Percentiles rank a stretch among this genome's conserved stretches.
Conservation (phyloP, 1,140 invertebrate genomes). For the Ylistrum balloti region DNA sequence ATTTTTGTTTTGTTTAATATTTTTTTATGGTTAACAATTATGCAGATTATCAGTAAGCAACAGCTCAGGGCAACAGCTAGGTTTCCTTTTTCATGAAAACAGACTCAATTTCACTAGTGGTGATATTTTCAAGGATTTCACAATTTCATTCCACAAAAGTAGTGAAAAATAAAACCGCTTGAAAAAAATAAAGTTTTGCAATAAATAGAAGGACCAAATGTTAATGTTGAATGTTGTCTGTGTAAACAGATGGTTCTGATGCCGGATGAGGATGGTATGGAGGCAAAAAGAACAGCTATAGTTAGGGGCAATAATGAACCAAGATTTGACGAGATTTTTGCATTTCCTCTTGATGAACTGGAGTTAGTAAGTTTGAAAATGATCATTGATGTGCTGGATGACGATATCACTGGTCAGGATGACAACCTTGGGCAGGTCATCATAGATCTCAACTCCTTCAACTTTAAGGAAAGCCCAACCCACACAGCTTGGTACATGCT, state of each 20-base stretch:
- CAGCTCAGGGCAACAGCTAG: no score
- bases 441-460: constrained; percentile 67
- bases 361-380: constrained; percentile 65
- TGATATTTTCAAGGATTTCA: no score
- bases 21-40: no score
- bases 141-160: no score
- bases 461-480: constrained; percentile 68
- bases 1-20: no score
- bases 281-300: constrained; percentile 69
- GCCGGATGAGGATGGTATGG: constrained; percentile 69
- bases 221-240: neutral
- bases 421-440: constrained; percentile 78
- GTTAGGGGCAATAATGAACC: constrained; percentile 71
- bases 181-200: no score
- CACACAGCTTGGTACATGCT: constrained; percentile 77
- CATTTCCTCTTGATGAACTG: constrained; percentile 68
- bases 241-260: constrained; percentile 54
- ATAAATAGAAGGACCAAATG: no score
- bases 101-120: no score
- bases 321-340: constrained; percentile 77
- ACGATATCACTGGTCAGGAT: constrained; percentile 71
- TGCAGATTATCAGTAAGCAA: no score
- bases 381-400: constrained; percentile 76
- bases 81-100: no score
- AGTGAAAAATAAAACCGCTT: no score